phyloP scores from a whole-genome alignment of 35 echinoderm and acorn worm species.

The Ophiothrix spiculata region DNA sequence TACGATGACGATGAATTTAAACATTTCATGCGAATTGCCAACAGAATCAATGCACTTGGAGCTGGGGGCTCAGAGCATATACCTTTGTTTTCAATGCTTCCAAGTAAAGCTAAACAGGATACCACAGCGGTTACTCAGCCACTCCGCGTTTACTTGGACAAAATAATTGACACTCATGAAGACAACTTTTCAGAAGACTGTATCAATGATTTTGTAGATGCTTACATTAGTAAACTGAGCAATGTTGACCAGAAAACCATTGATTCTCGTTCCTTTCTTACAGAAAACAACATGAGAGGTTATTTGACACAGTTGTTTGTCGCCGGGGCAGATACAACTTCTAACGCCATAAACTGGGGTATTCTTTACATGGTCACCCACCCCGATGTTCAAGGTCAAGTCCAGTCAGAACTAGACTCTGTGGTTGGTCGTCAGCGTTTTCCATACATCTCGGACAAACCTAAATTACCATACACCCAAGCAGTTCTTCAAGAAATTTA shows the following conservation, averaged over 20 bases:
- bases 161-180: background rate
- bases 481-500: constrained; percentile 43
- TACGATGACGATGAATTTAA: constrained; percentile 36
- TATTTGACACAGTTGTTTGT: constrained; percentile 46
- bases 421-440: constrained; percentile 58
- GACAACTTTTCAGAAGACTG: background rate
- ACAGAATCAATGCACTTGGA: background rate
- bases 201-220: constrained; percentile 3
- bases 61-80: background rate
- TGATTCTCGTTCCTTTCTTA: background rate
- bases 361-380: constrained; percentile 60
- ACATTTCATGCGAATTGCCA: background rate
- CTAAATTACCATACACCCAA: constrained; percentile 53
- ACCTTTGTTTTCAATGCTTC: background rate
- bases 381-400: constrained; percentile 53
- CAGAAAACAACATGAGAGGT: constrained; percentile 15
- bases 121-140: background rate
- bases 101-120: background rate
- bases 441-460: constrained; percentile 46
- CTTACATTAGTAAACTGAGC: background rate
- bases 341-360: constrained; percentile 67
- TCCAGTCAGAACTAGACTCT: constrained; percentile 64
- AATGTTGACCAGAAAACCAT: background rate
- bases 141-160: background rate
- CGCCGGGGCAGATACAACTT: constrained; percentile 66